Base-by-base conservation (phyloP, 92 coral and sea anemone genomes). In the Porites divaricata region DNA sequence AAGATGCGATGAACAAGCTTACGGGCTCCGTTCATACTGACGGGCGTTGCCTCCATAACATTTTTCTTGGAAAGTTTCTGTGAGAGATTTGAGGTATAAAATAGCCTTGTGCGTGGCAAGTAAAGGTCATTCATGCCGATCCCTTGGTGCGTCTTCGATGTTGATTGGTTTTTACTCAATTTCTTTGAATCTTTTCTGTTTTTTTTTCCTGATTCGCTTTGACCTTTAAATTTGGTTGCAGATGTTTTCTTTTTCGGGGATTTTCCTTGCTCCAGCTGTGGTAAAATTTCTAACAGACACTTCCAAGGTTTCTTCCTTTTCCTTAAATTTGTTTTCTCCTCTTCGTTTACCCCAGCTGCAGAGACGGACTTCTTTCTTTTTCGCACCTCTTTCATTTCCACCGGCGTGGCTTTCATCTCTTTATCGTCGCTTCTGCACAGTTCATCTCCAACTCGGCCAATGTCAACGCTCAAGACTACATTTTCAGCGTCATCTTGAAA, bases 21-120 rank as follows among this genome's bases (percentile, higher is more conserved):
- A 9, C 83, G 63, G 8, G 90, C 93, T 41, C 96, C 93, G 65
- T 79, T 56, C 49, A 77, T 87, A 78, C 88, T 89, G 9, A 88
- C 87, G 13, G 85, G 62, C 21, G 71, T 56, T 8, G 87, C 59
- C 61, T 90, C 89, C 65, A 93, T 53, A 21, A 91, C 72, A 72
- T 95, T 95, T 6, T 76, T 81, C 63, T 87, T 79, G 8, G 93
- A 89, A 9, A 92, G 28, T 10, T 71, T 41, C 53, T 85, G 88
- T 6, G 78, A 65, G 28, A 73, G 72, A 28, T 81, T 63, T 41
- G 85, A 67, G 0, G 92, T 64, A 28, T 73, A 85, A 26, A 85
- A 63, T 41, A 89, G 1, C 3, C 49, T 54, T 45, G 74, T 41
- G 22, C 80, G 75, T 28, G 91, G 86, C 54, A 90, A 23, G 21